Evolutionary conservation across 2,888 invertebrate species (phyloP).

Genomic region (Meiosimyza decipiens): DNA sequence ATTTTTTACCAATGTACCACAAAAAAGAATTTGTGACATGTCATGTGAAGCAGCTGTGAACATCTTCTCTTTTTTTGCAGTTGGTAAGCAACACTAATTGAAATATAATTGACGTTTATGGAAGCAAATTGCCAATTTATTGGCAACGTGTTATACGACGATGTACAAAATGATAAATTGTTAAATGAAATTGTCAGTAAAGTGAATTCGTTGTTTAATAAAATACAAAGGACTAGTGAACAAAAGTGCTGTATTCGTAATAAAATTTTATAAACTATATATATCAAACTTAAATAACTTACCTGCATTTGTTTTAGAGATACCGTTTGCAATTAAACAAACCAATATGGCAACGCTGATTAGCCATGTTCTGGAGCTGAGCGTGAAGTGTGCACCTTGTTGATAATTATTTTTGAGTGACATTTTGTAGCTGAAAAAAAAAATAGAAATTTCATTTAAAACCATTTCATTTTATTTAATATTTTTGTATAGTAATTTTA

Average conservation of each 20-base stretch:
- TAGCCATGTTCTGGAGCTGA: conserved; percentile 40
- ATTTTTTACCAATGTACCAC: no score
- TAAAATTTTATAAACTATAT: no score
- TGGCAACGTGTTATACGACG: conserved; percentile 14
- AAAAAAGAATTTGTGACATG: background rate
- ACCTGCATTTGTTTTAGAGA: conserved; percentile 54
- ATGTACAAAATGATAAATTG: conserved; percentile 11
- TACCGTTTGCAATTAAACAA: conserved; percentile 50
- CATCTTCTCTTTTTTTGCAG: background rate
- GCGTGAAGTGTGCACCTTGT: conserved; percentile 40
- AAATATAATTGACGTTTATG: conserved; percentile 27
- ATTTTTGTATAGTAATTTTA: no score
- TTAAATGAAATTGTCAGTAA: no score
- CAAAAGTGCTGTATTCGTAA: no score
- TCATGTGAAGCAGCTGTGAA: conserved; percentile 3
- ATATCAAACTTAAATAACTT: conserved; percentile 44
- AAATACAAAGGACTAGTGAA: no score
- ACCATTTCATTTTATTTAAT: no score
- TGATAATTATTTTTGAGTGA: conserved; percentile 35
- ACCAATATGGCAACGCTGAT: conserved; percentile 53
- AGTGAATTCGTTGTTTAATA: no score
- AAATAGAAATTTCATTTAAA: background rate
- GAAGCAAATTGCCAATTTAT: conserved; percentile 19
- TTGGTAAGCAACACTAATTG: conserved; percentile 17
- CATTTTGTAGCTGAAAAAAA: background rate